Evolutionary conservation across 2,797 vertebrate genomes (phyloP), one percentile per base, ranked within the genome.

Genomic region (Gymnopithys bicolor): DNA sequence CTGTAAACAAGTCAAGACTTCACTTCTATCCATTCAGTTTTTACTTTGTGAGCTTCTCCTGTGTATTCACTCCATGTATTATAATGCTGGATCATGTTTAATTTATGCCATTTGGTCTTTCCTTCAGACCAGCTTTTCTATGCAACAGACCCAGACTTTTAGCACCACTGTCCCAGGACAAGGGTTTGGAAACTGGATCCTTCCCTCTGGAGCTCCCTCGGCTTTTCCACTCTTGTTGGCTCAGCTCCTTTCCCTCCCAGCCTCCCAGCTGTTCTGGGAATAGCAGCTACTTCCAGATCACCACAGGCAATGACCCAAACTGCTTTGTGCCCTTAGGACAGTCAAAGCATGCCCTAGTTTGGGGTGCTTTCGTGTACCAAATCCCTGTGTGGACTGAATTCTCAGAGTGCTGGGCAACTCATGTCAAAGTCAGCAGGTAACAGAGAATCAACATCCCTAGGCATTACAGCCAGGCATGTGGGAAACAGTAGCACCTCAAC

Each of bases 1-100:
- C 68, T 2, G 5, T 80, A 91, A 96, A 82, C 71, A 95, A 92
- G 51, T 35, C 75, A 89, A 95, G 67, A 37, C 43, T 86, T 92
- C 48, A 11, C 28, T 79, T 91, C 33, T 55, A 55, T 10, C 52
- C 58, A 25, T 58, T 63, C 73, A n/a, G 28, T 15, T 70, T 91
- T 84, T 91, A 78, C 39, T 91, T 89, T 4, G 2, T 32, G 83
- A 87, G 75, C 13, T 69, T 82, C 64, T 92, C 55, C 64, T 43
- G 32, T 75, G 68, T 93, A 93, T 90, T 88, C 71, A 23, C 27
- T 49, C 64, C 35, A 25, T 41, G 45, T 76, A 60, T 91, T 84
- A 74, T 6, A 69, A 45, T 17, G 39, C 35, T 70, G 45, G 71
- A 45, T 84, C 25, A 23, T 45, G 8, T 90, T 86, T 76, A 28